phyloP scores from a whole-genome alignment of 2,797 vertebrate genomes.

The Alfaro cultratus region DNA sequence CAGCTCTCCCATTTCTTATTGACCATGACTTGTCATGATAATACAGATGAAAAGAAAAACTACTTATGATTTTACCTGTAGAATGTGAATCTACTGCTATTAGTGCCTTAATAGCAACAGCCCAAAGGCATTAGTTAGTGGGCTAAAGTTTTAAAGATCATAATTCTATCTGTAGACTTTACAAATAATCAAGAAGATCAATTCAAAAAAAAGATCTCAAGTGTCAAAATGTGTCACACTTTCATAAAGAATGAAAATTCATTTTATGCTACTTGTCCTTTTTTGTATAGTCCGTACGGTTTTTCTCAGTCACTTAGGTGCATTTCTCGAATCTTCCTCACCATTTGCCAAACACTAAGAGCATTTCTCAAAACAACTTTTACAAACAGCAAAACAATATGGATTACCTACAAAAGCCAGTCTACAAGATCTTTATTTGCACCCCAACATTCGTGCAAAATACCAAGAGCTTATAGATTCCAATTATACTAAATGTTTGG shows the following conservation, averaged over 20 bases:
- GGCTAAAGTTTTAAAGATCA: neutral
- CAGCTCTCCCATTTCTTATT: neutral
- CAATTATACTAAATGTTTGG: slow-evolving; percentile 8
- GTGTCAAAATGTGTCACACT: neutral
- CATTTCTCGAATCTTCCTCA: no score
- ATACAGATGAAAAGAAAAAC: neutral
- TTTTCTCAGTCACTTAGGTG: no score
- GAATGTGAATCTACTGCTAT: neutral
- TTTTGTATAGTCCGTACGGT: neutral
- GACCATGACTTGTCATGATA: neutral
- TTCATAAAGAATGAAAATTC: neutral
- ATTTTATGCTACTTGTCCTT: neutral
- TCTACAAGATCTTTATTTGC: neutral
- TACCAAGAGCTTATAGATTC: slow-evolving; percentile 6
- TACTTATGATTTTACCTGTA: neutral
- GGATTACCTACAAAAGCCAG: no score
- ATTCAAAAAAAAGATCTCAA: neutral
- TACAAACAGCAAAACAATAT: no score
- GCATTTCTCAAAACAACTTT: no score
- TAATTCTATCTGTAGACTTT: neutral
- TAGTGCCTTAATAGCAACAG: neutral
- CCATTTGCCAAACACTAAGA: no score
- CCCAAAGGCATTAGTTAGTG: neutral
- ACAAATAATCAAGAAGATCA: neutral
- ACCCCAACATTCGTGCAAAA: neutral